Evolutionary conservation across 2,113 vertebrate species (phyloP), one percentile per base, ranked within the genome.

Genomic region (Campylomormyrus numenius): DNA sequence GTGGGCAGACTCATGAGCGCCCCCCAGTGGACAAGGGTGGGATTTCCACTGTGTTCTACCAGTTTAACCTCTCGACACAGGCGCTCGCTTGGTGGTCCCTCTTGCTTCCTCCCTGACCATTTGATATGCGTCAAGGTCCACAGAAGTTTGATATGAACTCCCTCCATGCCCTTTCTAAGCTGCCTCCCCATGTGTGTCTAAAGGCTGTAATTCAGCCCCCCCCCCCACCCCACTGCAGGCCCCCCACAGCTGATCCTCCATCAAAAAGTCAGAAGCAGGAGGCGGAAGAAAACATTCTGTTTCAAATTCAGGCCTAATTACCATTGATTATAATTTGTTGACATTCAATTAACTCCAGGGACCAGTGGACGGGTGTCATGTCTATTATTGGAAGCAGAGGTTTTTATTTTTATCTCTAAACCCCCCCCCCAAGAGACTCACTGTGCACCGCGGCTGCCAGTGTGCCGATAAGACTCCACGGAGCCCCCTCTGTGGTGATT

Each of bases 341-440:
- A 83, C 90, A 86, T 93, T 93, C 91, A 92, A 90, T 93, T 92
- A 91, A 89, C 90, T 91, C 85, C 70, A 85, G 58, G 52, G 50
- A 56, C 31, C 86, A 27, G 52, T 85, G 84, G 88, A 89, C 50
- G 11, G 83, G 49, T 90, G 80, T 35, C 88, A 19, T 80, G 39
- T 39, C 49, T 88, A 70, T 58, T 88, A 85, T 91, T 91, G 80
- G 85, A 88, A 90, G 74, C 48, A 86, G 90, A 74, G 90, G 86
- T 88, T 84, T 50, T 87, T 87, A 48, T 53, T 53, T 87, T 87
- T 87, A 77, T 77, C 35, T 39, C 35, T 50, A 11, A 11, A 31
- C 27, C 27, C 27, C 15, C 58, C n/a, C 13, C 27, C 4, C 27
- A 6, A 74, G 70, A 39, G 10, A 35, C 27, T 35, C 27, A 1